Evolutionary conservation across 2,797 vertebrate species (phyloP).

Genomic region (Eulemur albifrons): DNA sequence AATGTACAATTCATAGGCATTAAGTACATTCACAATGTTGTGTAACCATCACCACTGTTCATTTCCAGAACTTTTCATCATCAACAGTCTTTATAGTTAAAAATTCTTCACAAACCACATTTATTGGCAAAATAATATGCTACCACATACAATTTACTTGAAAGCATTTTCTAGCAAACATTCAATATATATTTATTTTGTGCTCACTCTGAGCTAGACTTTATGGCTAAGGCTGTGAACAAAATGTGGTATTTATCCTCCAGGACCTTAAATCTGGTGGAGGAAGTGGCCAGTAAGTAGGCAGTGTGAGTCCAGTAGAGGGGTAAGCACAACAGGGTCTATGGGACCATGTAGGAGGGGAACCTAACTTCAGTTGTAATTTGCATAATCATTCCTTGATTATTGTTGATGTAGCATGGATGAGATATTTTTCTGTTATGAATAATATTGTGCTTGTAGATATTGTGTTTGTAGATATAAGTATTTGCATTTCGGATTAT

Average conservation of each 20-base stretch:
- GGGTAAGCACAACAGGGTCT: no score
- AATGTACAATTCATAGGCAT: neutral
- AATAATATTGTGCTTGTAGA: neutral
- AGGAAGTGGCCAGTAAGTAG: neutral
- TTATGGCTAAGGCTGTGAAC: neutral
- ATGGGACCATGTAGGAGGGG: neutral
- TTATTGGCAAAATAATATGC: neutral
- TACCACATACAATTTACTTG: neutral
- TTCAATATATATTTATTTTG: neutral
- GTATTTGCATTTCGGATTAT: neutral
- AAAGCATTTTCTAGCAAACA: neutral
- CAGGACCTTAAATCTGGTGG: no score
- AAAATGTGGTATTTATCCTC: neutral
- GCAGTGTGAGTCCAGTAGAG: neutral
- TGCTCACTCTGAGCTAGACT: neutral
- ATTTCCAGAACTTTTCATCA: neutral
- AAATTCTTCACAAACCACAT: neutral
- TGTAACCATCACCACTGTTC: rapidly evolving
- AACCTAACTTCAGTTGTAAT: neutral
- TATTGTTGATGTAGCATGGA: neutral
- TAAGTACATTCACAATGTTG: neutral
- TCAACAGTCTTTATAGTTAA: neutral
- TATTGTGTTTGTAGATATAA: neutral
- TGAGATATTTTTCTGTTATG: neutral
- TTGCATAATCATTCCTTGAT: neutral